Base-by-base conservation (phyloP, 1,140 invertebrate genomes). In the Lasioglossum albipes region DNA sequence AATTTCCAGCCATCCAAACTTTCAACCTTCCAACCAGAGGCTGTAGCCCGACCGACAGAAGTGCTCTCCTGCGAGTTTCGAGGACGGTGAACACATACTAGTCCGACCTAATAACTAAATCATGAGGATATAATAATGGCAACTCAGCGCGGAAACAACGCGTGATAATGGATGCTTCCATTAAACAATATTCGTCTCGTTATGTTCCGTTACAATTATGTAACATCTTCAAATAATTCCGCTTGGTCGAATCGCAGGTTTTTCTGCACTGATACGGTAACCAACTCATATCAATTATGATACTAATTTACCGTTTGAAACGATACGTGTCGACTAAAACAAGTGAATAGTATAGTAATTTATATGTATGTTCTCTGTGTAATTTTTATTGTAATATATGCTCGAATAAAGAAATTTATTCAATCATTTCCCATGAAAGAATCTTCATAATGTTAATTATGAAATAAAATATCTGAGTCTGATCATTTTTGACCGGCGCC, bases 31-130 rank as follows among this genome's bases (percentile, higher is more conserved):
- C 68, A 42, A 41, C 57, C 49, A 65, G 59, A 70, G 52, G 59
- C 59, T 54, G 42, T 64, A 52, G 10, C 42, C 45, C 18, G 22
- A n/a, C 59, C 42, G 57, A 45, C 22, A 49, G 64, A 49, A 81
- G 79, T 70, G 74, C 57, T 42, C 59, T 76, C 57, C 49, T 62
- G 59, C 42, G 27, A 31, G 31, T 27, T 54, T 68, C 49, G 42
- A 77, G 54, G 66, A 66, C 22, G 22, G 66, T 10, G 74, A 36
- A 49, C 22, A 71, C 74, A 70, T 70, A 76, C 66, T 49, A 42
- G 74, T 22, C 31, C 65, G 74, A 77, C 45, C 79, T 73, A 69
- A 81, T 78, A 84, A 81, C 66, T 66, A 75, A 78, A 70, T 85
- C 74, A 75, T 22, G 52, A 82, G 59, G 54, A 61, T 59, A 36